Evolutionary conservation across 1,140 invertebrate species (phyloP).

Genomic region (Papilio polyxenes): DNA sequence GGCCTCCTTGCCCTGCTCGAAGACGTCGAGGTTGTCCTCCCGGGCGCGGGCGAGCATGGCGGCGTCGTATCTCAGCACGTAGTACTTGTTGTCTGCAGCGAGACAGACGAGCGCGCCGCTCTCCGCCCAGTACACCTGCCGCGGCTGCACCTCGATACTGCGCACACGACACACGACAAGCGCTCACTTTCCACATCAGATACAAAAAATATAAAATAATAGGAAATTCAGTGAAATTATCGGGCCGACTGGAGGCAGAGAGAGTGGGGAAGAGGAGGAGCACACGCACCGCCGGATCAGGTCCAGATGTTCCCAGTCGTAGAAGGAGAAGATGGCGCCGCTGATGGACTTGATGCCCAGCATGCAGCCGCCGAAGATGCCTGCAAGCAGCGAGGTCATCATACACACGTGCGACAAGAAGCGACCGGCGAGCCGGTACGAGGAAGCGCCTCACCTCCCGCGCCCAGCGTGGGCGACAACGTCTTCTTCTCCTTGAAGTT

Average conservation of each 20-base stretch:
- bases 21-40: conserved; percentile 87
- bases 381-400: conserved; percentile 70
- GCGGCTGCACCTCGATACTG: conserved; percentile 96
- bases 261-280: too few species aligned
- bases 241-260: too few species aligned
- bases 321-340: conserved; percentile 96
- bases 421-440: too few species aligned
- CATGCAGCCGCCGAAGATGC: conserved; percentile 97
- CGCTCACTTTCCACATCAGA: too few species aligned
- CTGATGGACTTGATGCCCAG: conserved; percentile 96
- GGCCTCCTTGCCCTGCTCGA: conserved; percentile 97
- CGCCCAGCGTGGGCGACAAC: conserved; percentile 97
- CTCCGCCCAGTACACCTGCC: conserved; percentile 98
- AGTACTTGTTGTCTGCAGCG: conserved; percentile 98
- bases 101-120: conserved; percentile 96
- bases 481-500: conserved; percentile 99
- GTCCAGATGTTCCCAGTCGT: conserved; percentile 98
- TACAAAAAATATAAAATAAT: too few species aligned
- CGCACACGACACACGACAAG: background rate
- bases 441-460: conserved; percentile 85
- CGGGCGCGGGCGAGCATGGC: conserved; percentile 87
- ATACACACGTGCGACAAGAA: too few species aligned
- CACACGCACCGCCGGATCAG: conserved; percentile 87
- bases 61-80: conserved; percentile 94
- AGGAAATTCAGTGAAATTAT: too few species aligned